Evolutionary conservation across 2,888 invertebrate species (phyloP).

Genomic region (Sipha maydis): DNA sequence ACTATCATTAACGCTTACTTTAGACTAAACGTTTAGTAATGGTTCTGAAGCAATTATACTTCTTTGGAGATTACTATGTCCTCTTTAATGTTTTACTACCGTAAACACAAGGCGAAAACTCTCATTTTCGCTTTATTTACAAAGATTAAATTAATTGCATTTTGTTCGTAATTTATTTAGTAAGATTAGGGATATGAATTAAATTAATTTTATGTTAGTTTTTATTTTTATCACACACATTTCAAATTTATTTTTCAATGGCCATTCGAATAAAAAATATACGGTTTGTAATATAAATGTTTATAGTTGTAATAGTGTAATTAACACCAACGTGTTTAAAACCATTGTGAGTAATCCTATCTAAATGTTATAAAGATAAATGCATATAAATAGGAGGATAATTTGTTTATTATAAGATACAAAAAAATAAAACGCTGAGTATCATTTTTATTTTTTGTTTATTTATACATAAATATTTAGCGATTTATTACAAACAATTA

Average conservation of each 20-base stretch:
- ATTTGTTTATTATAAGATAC: too few species aligned
- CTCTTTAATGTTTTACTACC: not conserved
- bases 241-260: not conserved
- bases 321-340: too few species aligned
- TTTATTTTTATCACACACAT: not conserved
- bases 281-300: too few species aligned
- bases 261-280: not conserved
- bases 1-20: conserved; percentile 6
- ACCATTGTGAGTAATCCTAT: too few species aligned
- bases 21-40: not conserved
- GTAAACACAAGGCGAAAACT: not conserved
- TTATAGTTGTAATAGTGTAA: too few species aligned
- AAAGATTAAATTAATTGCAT: not conserved
- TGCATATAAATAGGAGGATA: too few species aligned
- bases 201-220: not conserved
- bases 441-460: not conserved
- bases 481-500: not conserved
- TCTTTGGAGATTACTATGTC: not conserved
- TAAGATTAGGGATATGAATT: not conserved
- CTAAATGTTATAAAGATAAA: too few species aligned
- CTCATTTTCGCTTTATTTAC: not conserved
- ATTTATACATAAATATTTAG: not conserved
- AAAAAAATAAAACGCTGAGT: not conserved
- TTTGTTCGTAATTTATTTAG: not conserved
- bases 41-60: not conserved